A percentile compares a stretch with the other conserved stretches of the same genome.
Conservation (phyloP, 2,888 invertebrate species). For the Torymus tubicola region DNA sequence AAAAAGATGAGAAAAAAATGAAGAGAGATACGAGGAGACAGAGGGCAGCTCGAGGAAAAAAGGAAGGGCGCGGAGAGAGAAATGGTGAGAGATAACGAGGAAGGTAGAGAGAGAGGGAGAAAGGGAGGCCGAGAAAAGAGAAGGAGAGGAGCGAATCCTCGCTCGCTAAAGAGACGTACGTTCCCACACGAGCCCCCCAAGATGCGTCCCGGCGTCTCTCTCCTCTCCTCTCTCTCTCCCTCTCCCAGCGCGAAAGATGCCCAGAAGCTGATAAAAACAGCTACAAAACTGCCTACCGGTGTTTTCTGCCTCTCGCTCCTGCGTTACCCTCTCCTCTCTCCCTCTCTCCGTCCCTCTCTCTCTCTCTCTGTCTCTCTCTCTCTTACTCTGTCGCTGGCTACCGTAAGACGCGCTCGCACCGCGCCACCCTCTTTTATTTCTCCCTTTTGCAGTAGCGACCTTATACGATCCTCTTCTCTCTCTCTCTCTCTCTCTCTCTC, state of each 20-base stretch:
- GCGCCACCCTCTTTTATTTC: conserved; percentile 54
- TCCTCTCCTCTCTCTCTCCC: conserved; percentile 49
- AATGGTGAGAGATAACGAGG: neutral
- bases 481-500: conserved; percentile 47
- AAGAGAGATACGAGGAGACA: neutral
- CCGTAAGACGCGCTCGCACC: conserved; percentile 38
- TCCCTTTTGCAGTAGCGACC: conserved; percentile 47
- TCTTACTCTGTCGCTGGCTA: conserved; percentile 16
- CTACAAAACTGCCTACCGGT: conserved; percentile 76
- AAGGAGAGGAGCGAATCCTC: conserved; percentile 60
- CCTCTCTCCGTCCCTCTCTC: conserved; percentile 48
- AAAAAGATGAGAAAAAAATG: neutral
- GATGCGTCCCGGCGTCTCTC: conserved; percentile 73
- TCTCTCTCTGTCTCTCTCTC: conserved; percentile 30
- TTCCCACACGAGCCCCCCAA: conserved; percentile 76
- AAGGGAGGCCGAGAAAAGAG: conserved; percentile 44
- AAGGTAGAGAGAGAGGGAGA: conserved; percentile 31
- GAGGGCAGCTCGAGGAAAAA: neutral
- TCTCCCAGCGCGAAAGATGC: conserved; percentile 67
- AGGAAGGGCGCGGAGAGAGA: neutral
- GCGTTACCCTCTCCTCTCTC: conserved; percentile 62
- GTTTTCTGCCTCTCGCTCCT: conserved; percentile 71
- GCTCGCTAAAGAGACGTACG: conserved; percentile 73
- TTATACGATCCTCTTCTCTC: conserved; percentile 11
- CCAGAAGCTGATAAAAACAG: conserved; percentile 76